These are phyloP conservation scores for Empidonax alnorum DNA, from an alignment of 2,113 vertebrate genomes.

Conservation along the genomic window DNA sequence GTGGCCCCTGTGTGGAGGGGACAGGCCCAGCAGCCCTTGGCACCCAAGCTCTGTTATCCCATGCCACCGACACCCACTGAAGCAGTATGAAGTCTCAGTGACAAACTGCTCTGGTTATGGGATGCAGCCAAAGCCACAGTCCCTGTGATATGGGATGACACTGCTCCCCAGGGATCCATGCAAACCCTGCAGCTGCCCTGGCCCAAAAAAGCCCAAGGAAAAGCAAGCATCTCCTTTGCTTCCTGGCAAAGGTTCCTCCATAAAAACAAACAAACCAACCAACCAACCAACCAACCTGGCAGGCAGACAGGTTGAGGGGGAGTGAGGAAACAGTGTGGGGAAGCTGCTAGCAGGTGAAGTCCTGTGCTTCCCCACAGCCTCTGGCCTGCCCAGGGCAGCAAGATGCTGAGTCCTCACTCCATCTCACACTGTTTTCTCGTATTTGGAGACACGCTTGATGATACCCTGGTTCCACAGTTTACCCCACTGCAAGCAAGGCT, in stretches of 20 bases:
- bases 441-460: not conserved
- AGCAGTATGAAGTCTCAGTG: not conserved
- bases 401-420: not conserved
- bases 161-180: not conserved
- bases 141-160: rapidly evolving
- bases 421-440: not conserved
- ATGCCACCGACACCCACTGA: not conserved
- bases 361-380: not conserved
- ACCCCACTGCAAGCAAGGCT: not conserved
- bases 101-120: not conserved
- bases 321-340: not conserved
- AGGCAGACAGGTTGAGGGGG: not conserved
- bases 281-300: not conserved
- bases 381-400: not conserved
- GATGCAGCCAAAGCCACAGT: not conserved
- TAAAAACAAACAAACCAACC: not conserved
- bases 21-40: not conserved
- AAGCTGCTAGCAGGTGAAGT: rapidly evolving
- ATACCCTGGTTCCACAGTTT: not conserved
- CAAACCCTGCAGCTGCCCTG: not conserved
- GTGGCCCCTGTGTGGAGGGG: rapidly evolving
- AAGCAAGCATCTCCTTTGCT: rapidly evolving
- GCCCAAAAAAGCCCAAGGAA: not conserved
- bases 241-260: not conserved
- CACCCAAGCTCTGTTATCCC: not conserved